Evolutionary conservation across 2,797 vertebrate genomes (phyloP), one percentile per base, ranked within the genome.

Genomic region (Falco novaeseelandiae): DNA sequence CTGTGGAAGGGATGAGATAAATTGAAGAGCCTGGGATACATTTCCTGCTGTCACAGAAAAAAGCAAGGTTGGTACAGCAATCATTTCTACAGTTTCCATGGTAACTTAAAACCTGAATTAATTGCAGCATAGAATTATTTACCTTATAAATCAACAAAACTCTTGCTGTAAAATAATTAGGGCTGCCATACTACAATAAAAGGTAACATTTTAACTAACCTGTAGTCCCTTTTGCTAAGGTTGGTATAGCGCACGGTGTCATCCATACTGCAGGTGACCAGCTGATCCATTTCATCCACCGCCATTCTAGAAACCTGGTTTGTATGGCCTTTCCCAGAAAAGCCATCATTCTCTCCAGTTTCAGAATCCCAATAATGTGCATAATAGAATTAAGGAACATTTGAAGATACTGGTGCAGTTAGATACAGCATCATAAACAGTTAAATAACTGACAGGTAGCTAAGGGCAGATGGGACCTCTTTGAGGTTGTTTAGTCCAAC

Each of bases 191-290:
- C n/a, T 32, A 48, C 27, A 77, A 57, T n/a, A 55, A 85, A 84
- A 93, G 5, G 12, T 9, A 58, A 25, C 3, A 23, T 42, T 34
- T 88, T 38, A 36, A 74, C 97, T 96, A 89, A 99, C 99, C 99
- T 99, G 98, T 99, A 99, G 84, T 99, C 99, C 46, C 98, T 98
- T 84, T 98, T 98, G 59, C 21, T 81, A 36, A 99, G 93, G 94
- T 57, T 98, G 59, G 98, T 99, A 81, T 97, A 99, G 70, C 99
- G 99, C 92, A 99, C 97, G 0, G 99, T 99, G 58, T 99, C 99
- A 7, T 99, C 99, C 99, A 99, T 99, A 96, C 99, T 98, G 98
- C 99, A 99, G 22, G 98, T 99, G 63, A 99, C 99, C 88, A 99
- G 97, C 57, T 99, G 98, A 29, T 97, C 96, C 1, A 94, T 95